Evolutionary conservation across 2,797 vertebrate species (phyloP).

Genomic region (Propithecus deckenii): DNA sequence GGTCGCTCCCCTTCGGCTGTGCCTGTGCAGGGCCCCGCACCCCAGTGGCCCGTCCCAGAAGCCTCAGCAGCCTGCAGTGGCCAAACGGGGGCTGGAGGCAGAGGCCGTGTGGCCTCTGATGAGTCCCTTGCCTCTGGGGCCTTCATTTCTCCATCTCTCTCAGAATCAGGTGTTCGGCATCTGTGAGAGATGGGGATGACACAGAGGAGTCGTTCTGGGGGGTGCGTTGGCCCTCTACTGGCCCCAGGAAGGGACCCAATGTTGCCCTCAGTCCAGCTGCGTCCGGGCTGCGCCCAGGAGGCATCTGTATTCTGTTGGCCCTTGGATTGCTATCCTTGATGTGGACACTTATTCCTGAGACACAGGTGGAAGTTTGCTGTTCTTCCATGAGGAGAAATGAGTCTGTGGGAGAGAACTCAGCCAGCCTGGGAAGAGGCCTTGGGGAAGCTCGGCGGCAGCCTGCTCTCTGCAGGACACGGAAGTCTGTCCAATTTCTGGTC

Average conservation of each 20-base stretch:
- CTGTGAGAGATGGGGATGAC: neutral
- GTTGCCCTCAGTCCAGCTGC: neutral
- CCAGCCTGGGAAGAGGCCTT: neutral
- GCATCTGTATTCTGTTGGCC: neutral
- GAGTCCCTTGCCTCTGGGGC: neutral
- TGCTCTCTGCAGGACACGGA: neutral
- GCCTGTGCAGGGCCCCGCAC: slow-evolving; percentile 26
- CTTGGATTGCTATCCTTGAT: neutral
- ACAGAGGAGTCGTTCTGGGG: neutral
- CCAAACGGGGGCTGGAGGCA: neutral
- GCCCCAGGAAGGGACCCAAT: neutral
- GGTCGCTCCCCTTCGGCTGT: slow-evolving; percentile 33
- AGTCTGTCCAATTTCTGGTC: neutral
- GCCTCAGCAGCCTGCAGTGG: neutral
- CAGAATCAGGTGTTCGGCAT: neutral
- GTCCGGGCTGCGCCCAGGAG: neutral
- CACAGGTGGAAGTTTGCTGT: neutral
- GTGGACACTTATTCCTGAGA: neutral
- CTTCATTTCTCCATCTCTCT: neutral
- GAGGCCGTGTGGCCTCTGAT: neutral
- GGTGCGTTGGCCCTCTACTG: neutral
- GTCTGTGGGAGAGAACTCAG: neutral
- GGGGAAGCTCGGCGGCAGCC: neutral
- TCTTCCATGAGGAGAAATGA: neutral
- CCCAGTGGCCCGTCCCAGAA: slow-evolving; percentile 43